phyloP scores from a whole-genome alignment of 2,888 invertebrate species.

The Cheilosia scutellata region DNA sequence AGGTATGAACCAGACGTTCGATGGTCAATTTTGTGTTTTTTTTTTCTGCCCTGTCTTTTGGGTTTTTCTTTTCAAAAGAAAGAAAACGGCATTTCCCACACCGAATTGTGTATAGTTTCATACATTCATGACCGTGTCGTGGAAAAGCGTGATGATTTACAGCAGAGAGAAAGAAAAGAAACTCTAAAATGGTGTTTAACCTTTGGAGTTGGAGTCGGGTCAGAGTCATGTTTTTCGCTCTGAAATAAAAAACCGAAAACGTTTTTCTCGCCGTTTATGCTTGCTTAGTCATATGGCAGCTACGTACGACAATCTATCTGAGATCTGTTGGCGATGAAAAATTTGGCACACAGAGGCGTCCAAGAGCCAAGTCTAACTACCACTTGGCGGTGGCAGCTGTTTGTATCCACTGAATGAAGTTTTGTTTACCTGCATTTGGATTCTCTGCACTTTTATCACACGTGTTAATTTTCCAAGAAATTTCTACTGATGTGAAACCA shows the following conservation, averaged over 20 bases:
- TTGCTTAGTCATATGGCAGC: constrained; percentile 46
- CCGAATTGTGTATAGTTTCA: constrained; percentile 27
- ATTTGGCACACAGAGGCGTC: constrained; percentile 41
- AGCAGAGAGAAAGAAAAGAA: constrained; percentile 39
- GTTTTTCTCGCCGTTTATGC: constrained; percentile 19
- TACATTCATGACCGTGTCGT: constrained; percentile 12
- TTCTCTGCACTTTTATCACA: constrained; percentile 61
- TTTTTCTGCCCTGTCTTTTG: background rate
- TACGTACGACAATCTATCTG: constrained; percentile 29
- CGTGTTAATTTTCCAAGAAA: constrained; percentile 68
- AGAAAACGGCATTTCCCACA: constrained; percentile 55
- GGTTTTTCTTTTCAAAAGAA: constrained; percentile 53
- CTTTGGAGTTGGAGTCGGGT: constrained; percentile 54
- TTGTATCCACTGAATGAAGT: background rate
- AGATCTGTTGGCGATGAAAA: constrained; percentile 35
- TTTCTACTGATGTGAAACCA: constrained; percentile 56
- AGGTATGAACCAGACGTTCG: constrained; percentile 39
- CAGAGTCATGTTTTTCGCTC: constrained; percentile 59
- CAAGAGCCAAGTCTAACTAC: background rate
- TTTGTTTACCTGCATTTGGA: constrained; percentile 58
- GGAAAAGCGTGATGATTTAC: constrained; percentile 59
- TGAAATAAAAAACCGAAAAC: constrained; percentile 12
- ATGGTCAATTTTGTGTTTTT: constrained; percentile 49
- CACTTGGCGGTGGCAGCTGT: constrained; percentile 17
- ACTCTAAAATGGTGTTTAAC: constrained; percentile 58